These are phyloP conservation scores for Acomys russatus DNA, from an alignment of 2,797 vertebrate species.

Conservation along the genomic window DNA sequence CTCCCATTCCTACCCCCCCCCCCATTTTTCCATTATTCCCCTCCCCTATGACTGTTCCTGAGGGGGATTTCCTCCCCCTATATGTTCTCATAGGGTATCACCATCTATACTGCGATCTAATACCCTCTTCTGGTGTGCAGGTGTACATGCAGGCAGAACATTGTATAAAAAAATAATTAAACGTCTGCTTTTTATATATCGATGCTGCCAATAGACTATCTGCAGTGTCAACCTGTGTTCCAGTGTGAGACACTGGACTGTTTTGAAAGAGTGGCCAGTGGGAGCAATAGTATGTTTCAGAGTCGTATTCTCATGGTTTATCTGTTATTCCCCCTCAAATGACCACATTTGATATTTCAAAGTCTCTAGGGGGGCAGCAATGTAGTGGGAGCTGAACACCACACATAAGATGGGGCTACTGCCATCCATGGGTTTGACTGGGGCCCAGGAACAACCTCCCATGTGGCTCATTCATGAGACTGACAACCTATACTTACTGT, in stretches of 20 bases:
- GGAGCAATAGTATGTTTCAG: not conserved
- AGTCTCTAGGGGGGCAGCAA: not conserved
- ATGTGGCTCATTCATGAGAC: not conserved
- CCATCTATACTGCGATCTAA: no score
- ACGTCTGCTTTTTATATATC: not conserved
- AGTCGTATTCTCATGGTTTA: not conserved
- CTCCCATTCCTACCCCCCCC: no score
- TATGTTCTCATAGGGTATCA: no score
- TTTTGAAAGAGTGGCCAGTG: constrained; percentile 7
- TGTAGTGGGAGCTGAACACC: not conserved
- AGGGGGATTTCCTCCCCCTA: no score
- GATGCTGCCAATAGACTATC: not conserved
- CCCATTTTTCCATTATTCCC: no score
- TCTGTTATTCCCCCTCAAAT: not conserved
- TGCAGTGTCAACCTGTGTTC: not conserved
- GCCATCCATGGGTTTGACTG: no score
- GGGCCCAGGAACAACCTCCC: not conserved
- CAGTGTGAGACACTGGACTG: not conserved
- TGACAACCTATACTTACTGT: not conserved
- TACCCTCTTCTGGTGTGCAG: no score
- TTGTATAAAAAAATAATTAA: no score
- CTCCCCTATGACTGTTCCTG: no score
- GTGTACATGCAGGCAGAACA: no score
- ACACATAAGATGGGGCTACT: not conserved
- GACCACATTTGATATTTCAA: not conserved